Percentiles rank a stretch among this genome's conserved stretches.
Evolutionary conservation across 2,888 invertebrate species (phyloP).

Genomic region (Philopedon plagiatum): DNA sequence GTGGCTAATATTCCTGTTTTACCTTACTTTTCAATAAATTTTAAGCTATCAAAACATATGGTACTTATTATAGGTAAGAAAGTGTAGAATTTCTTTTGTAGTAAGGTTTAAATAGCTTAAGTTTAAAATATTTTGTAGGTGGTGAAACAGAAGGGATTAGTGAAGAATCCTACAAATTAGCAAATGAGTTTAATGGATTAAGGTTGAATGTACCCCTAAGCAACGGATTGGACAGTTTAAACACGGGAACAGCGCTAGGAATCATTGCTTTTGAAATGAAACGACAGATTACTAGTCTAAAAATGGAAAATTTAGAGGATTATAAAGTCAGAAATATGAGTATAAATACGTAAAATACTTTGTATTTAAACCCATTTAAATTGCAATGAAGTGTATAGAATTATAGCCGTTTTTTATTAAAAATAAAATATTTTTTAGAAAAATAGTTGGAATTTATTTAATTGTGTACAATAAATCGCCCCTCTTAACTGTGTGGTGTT

Average conservation of each 20-base stretch:
- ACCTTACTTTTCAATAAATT: slow-evolving; percentile 77
- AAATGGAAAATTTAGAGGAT: not conserved
- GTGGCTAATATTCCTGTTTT: slow-evolving; percentile 49
- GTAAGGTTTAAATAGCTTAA: too few species aligned
- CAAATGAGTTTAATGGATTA: slow-evolving; percentile 73
- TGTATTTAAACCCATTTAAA: not conserved
- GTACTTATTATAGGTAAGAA: slow-evolving; percentile 73
- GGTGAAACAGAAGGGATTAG: slow-evolving; percentile 94
- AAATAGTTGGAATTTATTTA: too few species aligned
- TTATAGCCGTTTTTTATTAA: too few species aligned
- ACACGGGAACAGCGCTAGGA: slow-evolving; percentile 86
- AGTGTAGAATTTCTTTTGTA: too few species aligned
- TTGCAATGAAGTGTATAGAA: too few species aligned
- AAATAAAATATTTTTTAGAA: too few species aligned
- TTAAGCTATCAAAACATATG: slow-evolving; percentile 70
- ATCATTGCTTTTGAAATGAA: slow-evolving; percentile 89
- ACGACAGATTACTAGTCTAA: slow-evolving; percentile 69
- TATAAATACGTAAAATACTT: not conserved
- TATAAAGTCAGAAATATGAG: slow-evolving; percentile 17
- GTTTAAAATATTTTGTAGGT: too few species aligned
- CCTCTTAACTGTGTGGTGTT: too few species aligned
- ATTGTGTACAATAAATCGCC: too few species aligned
- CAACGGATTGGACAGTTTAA: slow-evolving; percentile 86
- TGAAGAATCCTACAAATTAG: slow-evolving; percentile 77
- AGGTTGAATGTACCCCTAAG: slow-evolving; percentile 86